A percentile compares a stretch with the other conserved stretches of the same genome.
phyloP scores from a whole-genome alignment of 2,797 vertebrate species.

The Ibycter americanus region DNA sequence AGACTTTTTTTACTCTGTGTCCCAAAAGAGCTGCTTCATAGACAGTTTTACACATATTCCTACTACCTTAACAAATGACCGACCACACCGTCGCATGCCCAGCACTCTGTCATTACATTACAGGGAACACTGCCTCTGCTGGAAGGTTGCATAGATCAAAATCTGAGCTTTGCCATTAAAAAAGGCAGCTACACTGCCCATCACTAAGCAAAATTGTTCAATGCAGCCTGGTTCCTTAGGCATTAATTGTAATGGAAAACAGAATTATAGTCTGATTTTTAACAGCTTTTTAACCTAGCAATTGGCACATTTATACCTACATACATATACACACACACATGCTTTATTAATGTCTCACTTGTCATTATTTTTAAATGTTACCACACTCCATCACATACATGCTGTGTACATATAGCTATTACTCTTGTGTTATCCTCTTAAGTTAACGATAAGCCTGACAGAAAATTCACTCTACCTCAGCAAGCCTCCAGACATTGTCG shows the following conservation, averaged over 20 bases:
- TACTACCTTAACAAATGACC: neutral
- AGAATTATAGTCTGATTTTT: neutral
- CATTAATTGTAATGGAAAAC: neutral
- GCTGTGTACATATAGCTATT: neutral
- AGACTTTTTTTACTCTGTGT: neutral
- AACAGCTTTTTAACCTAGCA: neutral
- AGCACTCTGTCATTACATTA: neutral
- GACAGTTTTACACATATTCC: neutral
- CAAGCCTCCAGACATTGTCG: neutral
- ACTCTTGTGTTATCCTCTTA: neutral
- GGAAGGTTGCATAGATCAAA: neutral
- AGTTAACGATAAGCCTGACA: neutral
- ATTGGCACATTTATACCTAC: neutral
- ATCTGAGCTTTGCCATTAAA: neutral
- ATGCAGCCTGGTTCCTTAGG: neutral
- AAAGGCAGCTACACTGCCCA: neutral
- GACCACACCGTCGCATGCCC: neutral
- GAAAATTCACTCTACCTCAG: neutral
- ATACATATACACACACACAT: neutral
- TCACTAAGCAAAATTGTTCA: neutral
- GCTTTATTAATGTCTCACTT: neutral
- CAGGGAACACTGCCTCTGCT: neutral
- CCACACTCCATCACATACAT: neutral
- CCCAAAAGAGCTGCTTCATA: neutral
- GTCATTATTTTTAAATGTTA: neutral